These are phyloP conservation scores for Mastacembelus armatus DNA, from an alignment of 2,797 vertebrate species.

Conservation along the genomic window DNA sequence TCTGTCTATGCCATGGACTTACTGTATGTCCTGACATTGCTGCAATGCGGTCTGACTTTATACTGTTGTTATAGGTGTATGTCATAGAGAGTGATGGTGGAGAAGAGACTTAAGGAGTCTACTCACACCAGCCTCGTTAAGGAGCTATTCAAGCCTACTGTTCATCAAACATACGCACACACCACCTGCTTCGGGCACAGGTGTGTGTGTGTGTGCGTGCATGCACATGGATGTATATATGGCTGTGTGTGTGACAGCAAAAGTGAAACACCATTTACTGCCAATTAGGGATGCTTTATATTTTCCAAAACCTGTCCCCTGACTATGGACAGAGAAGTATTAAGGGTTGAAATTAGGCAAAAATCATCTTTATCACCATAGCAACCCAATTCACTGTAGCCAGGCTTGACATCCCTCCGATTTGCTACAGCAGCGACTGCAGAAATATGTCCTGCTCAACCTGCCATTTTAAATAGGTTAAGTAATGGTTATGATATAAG, in stretches of 20 bases:
- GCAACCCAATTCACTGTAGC: conserved; percentile 65
- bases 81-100: conserved; percentile 61
- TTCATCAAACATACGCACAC: conserved; percentile 73
- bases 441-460: conserved; percentile 64
- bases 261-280: conserved; percentile 70
- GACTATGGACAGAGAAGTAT: conserved; percentile 65
- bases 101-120: conserved; percentile 67
- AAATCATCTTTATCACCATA: conserved; percentile 73
- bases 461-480: conserved; percentile 79
- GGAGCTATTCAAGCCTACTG: conserved; percentile 63
- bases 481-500: conserved; percentile 70
- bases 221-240: conserved; percentile 17
- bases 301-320: conserved; percentile 65
- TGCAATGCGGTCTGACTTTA: conserved; percentile 69
- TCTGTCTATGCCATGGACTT: conserved; percentile 54
- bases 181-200: conserved; percentile 69
- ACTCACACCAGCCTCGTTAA: conserved; percentile 74
- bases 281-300: conserved; percentile 77
- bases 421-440: conserved; percentile 45
- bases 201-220: conserved; percentile 49
- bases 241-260: conserved; percentile 32
- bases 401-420: conserved; percentile 53
- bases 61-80: conserved; percentile 55
- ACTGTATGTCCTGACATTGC: conserved; percentile 35
- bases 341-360: conserved; percentile 69